phyloP scores from a whole-genome alignment of 2,888 invertebrate species.

The Drosophila putrida region DNA sequence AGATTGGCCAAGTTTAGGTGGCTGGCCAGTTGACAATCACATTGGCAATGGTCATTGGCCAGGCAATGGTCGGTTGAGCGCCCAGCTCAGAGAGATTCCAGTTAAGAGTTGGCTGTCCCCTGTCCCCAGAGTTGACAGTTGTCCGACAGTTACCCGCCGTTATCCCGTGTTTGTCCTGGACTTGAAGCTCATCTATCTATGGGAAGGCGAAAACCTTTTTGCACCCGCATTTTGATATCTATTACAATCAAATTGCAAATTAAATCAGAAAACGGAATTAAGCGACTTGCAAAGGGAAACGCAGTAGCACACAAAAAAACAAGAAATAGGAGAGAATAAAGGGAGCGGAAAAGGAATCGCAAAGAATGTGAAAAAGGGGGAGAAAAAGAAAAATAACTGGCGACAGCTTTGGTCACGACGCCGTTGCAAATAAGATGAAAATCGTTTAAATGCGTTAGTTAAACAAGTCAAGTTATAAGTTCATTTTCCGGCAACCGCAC shows the following conservation, averaged over 20 bases:
- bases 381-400: constrained; percentile 14
- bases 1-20: constrained; percentile 12
- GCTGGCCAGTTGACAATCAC: constrained; percentile 66
- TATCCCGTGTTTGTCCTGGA: not conserved
- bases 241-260: constrained; percentile 79
- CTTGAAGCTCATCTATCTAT: constrained; percentile 25
- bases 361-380: not conserved
- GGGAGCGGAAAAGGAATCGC: constrained; percentile 1
- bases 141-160: not conserved
- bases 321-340: not conserved
- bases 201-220: constrained; percentile 40
- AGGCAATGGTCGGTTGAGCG: constrained; percentile 37
- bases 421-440: constrained; percentile 60
- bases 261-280: constrained; percentile 61
- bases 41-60: constrained; percentile 51
- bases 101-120: constrained; percentile 33
- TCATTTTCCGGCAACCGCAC: constrained; percentile 79
- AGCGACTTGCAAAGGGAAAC: constrained; percentile 31
- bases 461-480: constrained; percentile 79
- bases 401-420: constrained; percentile 23
- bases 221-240: constrained; percentile 68
- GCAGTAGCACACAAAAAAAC: constrained; percentile 2
- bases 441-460: constrained; percentile 78
- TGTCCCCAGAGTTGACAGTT: constrained; percentile 45
- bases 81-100: constrained; percentile 13